Percentiles rank a stretch among this genome's conserved stretches.
phyloP scores from a whole-genome alignment of 1,140 invertebrate genomes.

The Drosophila saltans region DNA sequence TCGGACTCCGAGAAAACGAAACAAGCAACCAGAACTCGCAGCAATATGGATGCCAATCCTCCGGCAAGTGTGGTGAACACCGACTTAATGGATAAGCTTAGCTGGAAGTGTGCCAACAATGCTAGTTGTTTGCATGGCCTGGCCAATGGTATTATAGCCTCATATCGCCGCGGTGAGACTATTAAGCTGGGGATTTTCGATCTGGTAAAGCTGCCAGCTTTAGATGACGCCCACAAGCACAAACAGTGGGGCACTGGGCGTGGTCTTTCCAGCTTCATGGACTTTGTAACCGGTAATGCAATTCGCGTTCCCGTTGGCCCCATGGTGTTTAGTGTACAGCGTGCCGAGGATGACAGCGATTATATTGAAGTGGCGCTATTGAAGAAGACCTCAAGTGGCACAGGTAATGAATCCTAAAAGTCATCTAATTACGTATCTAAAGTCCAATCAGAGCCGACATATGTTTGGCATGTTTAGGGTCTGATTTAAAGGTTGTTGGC shows the following conservation, averaged over 20 bases:
- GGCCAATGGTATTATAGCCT: slow-evolving; percentile 65
- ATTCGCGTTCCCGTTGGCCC: slow-evolving; percentile 77
- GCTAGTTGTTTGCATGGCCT: slow-evolving; percentile 73
- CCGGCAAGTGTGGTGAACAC: slow-evolving; percentile 56
- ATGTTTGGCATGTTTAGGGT: neutral
- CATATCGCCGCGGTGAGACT: slow-evolving; percentile 71
- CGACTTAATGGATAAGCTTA: slow-evolving; percentile 73
- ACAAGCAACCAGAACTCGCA: slow-evolving; percentile 17
- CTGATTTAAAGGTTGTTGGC: neutral
- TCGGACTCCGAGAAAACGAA: slow-evolving; percentile 14
- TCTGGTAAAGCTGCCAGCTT: slow-evolving; percentile 66
- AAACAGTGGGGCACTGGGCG: slow-evolving; percentile 68
- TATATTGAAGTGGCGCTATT: slow-evolving; percentile 81
- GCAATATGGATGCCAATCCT: slow-evolving; percentile 22
- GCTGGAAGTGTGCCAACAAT: slow-evolving; percentile 82
- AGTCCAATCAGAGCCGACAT: slow-evolving; percentile 3
- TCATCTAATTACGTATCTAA: slow-evolving; percentile 9
- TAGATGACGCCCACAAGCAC: slow-evolving; percentile 51
- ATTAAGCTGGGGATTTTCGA: slow-evolving; percentile 79
- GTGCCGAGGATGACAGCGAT: slow-evolving; percentile 78
- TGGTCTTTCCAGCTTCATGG: slow-evolving; percentile 68
- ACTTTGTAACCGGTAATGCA: slow-evolving; percentile 79
- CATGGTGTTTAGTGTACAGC: slow-evolving; percentile 82
- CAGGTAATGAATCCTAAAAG: slow-evolving; percentile 54
- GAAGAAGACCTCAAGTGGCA: slow-evolving; percentile 70